Percentiles rank a stretch among this genome's conserved stretches.
Evolutionary conservation across 2,113 vertebrate species (phyloP).

Genomic region (Lampris megalopsis): DNA sequence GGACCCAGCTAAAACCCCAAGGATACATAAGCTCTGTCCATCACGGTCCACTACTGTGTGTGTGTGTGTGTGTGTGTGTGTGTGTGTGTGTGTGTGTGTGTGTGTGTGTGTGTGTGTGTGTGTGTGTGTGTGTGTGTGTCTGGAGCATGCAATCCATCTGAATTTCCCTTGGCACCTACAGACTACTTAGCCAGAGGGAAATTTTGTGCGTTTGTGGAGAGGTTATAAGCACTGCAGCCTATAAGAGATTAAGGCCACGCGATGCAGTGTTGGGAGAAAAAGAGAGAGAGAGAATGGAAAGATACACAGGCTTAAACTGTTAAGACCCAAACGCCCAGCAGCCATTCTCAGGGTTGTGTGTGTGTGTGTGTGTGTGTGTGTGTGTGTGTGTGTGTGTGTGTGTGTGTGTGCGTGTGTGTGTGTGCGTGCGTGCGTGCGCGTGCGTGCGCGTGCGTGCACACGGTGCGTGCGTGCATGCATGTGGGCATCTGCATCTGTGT

Average conservation of each 20-base stretch:
- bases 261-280: conserved; percentile 55
- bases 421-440: conserved; percentile 27
- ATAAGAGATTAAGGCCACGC: conserved; percentile 67
- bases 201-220: conserved; percentile 53
- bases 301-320: conserved; percentile 56
- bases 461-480: neutral
- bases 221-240: conserved; percentile 57
- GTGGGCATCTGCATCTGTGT: too few species aligned
- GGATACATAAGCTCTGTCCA: conserved; percentile 54
- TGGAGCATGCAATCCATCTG: conserved; percentile 47
- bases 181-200: conserved; percentile 66
- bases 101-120: conserved; percentile 14
- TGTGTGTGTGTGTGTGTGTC: conserved; percentile 4
- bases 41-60: conserved; percentile 21
- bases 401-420: neutral
- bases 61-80: neutral
- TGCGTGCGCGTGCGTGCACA: neutral
- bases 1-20: conserved; percentile 58
- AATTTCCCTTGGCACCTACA: conserved; percentile 71
- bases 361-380: conserved; percentile 15
- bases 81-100: conserved; percentile 44
- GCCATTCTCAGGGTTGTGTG: conserved; percentile 37
- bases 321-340: conserved; percentile 61
- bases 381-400: neutral
- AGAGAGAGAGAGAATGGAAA: conserved; percentile 24